Base-by-base conservation (phyloP, 2,797 vertebrate genomes). In the Mallotus villosus region DNA sequence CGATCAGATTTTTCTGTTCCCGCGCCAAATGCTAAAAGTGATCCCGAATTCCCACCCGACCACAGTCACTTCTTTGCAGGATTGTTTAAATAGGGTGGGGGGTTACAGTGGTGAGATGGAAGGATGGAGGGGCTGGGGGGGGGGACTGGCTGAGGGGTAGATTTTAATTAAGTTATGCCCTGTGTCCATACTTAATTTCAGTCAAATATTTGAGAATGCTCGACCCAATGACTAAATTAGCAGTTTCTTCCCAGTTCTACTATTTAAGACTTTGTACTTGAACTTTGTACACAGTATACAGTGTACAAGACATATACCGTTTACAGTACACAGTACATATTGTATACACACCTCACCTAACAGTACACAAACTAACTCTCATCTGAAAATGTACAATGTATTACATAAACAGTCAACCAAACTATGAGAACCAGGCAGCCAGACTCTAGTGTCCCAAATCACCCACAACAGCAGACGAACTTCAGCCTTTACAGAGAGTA, bases 1-100 rank as follows among this genome's bases (percentile, higher is more conserved):
- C 82, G 85, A 83, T 93, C 91, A 84, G 86, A 85, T 88, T 89
- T 88, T 88, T 88, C 81, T 84, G 76, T 82, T 85, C 82, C 80
- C 65, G 77, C 84, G 89, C 86, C 82, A 86, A 87, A 85, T 80
- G 82, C 86, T 86, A 77, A 85, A 87, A 85, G 82, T 81, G 80
- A 86, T 87, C 80, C 79, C 79, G 71, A 81, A 81, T 82, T 85
- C 80, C 78, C 75, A 71, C 83, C 66, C 71, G 78, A 77, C 82
- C 81, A 72, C 76, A 75, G 74, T 70, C 29, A 81, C 81, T 84
- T 65, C 79, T 89, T 82, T 17, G 83, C 78, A 80, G 81, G 81
- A 74, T 83, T 82, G 84, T 88, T 85, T 76, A 81, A 82, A 79
- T 74, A 68, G 76, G 87, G 80, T 76, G 75, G 74, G 77, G 82